Conservation (phyloP, 2,113 vertebrate species). For the Regulus satrapa region DNA sequence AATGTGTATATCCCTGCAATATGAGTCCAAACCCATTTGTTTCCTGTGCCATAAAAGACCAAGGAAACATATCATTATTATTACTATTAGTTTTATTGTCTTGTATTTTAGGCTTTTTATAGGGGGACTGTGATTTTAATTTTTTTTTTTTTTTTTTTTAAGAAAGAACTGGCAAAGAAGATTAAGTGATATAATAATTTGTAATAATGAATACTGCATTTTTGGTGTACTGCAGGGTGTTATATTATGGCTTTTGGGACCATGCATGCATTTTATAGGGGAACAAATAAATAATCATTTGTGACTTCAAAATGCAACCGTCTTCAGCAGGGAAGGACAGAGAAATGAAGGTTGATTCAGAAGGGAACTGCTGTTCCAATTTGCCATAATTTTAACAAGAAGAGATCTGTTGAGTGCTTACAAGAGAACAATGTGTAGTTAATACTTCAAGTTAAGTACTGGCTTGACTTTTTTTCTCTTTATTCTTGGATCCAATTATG, state of each 20-base stretch:
- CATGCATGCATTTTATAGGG: slow-evolving; percentile 49
- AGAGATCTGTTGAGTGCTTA: slow-evolving; percentile 33
- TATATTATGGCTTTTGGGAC: slow-evolving; percentile 39
- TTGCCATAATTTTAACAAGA: slow-evolving; percentile 55
- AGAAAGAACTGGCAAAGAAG: slow-evolving; percentile 21
- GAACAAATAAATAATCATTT: slow-evolving; percentile 66
- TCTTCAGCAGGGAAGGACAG: slow-evolving; percentile 4
- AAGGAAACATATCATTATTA: slow-evolving; percentile 34
- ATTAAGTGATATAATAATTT: slow-evolving; percentile 69
- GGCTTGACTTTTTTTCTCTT: slow-evolving; percentile 25
- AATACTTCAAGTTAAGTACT: slow-evolving; percentile 55
- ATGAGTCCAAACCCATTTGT: not conserved
- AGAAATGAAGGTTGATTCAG: slow-evolving; percentile 45
- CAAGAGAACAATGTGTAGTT: slow-evolving; percentile 32
- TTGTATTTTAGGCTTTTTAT: slow-evolving; percentile 19
- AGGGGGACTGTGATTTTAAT: not conserved
- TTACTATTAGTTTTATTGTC: slow-evolving; percentile 33
- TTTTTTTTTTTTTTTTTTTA: not conserved
- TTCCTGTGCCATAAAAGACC: slow-evolving; percentile 26
- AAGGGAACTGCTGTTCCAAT: slow-evolving; percentile 35
- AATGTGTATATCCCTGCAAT: not conserved
- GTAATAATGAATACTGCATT: slow-evolving; percentile 41
- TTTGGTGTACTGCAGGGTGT: slow-evolving; percentile 16
- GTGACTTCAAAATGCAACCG: slow-evolving; percentile 55
- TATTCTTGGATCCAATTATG: slow-evolving; percentile 57